phyloP scores from a whole-genome alignment of 2,888 invertebrate genomes.

The Drosophila pseudotakahashii region DNA sequence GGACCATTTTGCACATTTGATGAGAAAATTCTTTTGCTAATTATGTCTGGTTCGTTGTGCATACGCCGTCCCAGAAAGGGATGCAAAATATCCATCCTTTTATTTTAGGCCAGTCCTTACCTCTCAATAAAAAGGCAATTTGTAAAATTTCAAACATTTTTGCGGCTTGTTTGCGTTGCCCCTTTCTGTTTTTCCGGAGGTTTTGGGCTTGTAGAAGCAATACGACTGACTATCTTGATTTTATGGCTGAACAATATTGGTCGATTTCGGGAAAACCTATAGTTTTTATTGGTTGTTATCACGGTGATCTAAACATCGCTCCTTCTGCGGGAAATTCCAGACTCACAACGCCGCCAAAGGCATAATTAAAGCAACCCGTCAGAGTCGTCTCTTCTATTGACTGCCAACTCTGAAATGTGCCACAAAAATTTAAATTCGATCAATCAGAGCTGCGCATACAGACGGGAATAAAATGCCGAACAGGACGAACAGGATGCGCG shows the following conservation, averaged over 20 bases:
- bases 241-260: neutral
- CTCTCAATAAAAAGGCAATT: conserved; percentile 72
- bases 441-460: conserved; percentile 57
- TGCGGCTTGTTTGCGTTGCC: conserved; percentile 63
- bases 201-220: neutral
- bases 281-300: neutral
- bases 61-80: conserved; percentile 37
- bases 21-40: conserved; percentile 76
- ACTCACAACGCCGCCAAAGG: neutral
- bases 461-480: neutral
- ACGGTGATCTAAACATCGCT: neutral
- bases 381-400: conserved; percentile 54
- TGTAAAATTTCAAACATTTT: conserved; percentile 73
- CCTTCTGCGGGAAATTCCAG: neutral
- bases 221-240: neutral
- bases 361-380: conserved; percentile 64
- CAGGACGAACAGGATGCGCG: conserved; percentile 24
- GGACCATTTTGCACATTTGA: conserved; percentile 70
- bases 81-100: conserved; percentile 18
- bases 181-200: neutral
- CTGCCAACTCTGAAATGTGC: conserved; percentile 61
- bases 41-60: conserved; percentile 72
- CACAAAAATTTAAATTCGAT: conserved; percentile 78
- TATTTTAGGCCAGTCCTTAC: conserved; percentile 52
- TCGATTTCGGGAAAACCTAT: neutral